Evolutionary conservation across 2,888 invertebrate genomes (phyloP).

Genomic region (Apamea sordens): DNA sequence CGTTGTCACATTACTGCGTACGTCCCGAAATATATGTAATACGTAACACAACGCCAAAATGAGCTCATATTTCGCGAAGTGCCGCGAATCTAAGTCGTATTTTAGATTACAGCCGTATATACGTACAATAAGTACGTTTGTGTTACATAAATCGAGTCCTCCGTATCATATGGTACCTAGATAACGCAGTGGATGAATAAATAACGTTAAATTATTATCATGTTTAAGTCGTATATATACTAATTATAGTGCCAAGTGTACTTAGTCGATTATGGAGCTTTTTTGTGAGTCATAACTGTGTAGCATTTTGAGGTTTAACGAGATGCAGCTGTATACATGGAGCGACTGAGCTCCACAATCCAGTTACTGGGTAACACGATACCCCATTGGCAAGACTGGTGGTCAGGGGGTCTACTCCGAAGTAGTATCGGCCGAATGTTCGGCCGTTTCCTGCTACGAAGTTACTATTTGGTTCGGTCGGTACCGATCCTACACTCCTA

Average conservation of each 20-base stretch:
- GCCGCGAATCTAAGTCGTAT: constrained; percentile 48
- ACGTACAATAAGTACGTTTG: constrained; percentile 29
- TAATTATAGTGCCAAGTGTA: not conserved
- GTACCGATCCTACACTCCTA: no score
- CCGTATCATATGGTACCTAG: not conserved
- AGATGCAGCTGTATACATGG: not conserved
- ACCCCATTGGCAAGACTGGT: no score
- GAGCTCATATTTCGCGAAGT: constrained; percentile 49
- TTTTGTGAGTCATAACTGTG: not conserved
- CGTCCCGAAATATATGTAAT: constrained; percentile 36
- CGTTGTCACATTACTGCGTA: constrained; percentile 21
- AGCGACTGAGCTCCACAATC: not conserved
- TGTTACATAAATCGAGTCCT: constrained; percentile 37
- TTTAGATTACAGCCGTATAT: constrained; percentile 45
- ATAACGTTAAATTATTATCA: not conserved
- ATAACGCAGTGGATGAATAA: constrained; percentile 9
- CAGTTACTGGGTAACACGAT: not conserved
- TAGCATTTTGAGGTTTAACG: not conserved
- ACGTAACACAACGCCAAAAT: constrained; percentile 43
- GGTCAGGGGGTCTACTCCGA: no score
- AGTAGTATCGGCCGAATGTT: no score
- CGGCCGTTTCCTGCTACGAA: no score
- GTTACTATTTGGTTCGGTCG: no score
- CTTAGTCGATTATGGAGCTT: not conserved
- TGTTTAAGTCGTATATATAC: not conserved